Evolutionary conservation across 2,888 invertebrate species (phyloP).

Genomic region (Coenonympha glycerion): DNA sequence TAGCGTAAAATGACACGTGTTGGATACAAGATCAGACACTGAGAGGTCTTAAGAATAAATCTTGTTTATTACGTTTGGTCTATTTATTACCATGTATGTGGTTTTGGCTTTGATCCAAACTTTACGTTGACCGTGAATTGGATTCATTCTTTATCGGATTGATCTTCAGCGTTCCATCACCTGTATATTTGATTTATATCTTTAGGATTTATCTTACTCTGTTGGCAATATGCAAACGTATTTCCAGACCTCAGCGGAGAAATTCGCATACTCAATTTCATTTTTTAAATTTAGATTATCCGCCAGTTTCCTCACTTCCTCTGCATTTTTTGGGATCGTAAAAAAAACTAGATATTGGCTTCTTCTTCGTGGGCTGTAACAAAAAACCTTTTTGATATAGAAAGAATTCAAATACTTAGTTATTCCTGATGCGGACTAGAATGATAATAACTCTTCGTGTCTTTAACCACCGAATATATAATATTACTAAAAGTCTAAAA

Average conservation of each 20-base stretch:
- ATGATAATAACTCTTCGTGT: no score
- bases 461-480: no score
- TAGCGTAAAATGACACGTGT: conserved; percentile 7
- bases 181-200: conserved; percentile 12
- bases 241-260: background rate
- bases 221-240: conserved; percentile 7
- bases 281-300: background rate
- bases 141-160: conserved; percentile 20
- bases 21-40: conserved; percentile 7
- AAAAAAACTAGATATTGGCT: no score
- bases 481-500: no score
- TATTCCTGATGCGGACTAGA: no score
- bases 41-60: conserved; percentile 17
- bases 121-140: conserved; percentile 25
- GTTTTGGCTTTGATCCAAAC: conserved; percentile 19
- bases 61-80: conserved; percentile 21
- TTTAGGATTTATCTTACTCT: conserved; percentile 2
- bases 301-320: no score
- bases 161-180: conserved; percentile 17
- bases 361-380: no score
- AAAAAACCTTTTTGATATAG: no score
- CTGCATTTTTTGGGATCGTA: no score
- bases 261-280: background rate
- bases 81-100: conserved; percentile 23
- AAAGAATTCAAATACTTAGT: no score